Evolutionary conservation across 2,888 invertebrate species (phyloP), one percentile per base, ranked within the genome.

Genomic region (Lepidocyrtinus sp.): DNA sequence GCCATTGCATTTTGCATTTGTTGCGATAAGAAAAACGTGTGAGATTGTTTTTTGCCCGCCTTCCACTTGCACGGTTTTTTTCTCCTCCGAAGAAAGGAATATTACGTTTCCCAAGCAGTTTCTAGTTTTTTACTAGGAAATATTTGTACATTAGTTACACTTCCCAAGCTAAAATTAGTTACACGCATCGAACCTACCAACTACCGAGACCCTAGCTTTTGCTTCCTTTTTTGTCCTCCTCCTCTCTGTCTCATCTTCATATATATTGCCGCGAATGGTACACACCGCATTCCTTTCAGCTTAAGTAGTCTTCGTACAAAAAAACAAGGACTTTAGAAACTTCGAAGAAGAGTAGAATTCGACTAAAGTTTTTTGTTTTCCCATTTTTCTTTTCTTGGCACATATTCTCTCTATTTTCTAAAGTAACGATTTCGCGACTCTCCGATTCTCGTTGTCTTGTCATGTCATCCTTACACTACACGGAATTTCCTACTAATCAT

Each of bases 401-500:
- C 17, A 3, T 55, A 15, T n/a, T 3, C 12, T 15, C 19, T 59
- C 2, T 12, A 59, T 59, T 59, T 21, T 59, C n/a, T 59, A 50
- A 50, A 50, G 50, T 50, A 50, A 2, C 50, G 50, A 50, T 50
- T 50, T 50, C 50, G 50, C 50, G 15, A 50, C 17, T 12, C n/a
- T n/a, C 15, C 50, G 17, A 12, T 15, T 12, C 50, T n/a, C n/a
- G n/a, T n/a, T n/a, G n/a, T n/a, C n/a, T n/a, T 50, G 50, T 50
- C 50, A 50, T 50, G 36, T 36, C 36, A 36, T 36, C 5, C 36
- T 36, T 12, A 12, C 36, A 9, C 12, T 36, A 36, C 5, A 36
- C n/a, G 59, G 59, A 59, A 59, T 59, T 59, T 59, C 59, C 59
- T 19, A 59, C 59, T 59, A 59, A 59, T 59, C 59, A 59, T 21